Percentiles rank a stretch among this genome's conserved stretches.
These are phyloP conservation scores for Anguilla megastoma DNA, from an alignment of 2,797 vertebrate species.

Conservation along the genomic window DNA sequence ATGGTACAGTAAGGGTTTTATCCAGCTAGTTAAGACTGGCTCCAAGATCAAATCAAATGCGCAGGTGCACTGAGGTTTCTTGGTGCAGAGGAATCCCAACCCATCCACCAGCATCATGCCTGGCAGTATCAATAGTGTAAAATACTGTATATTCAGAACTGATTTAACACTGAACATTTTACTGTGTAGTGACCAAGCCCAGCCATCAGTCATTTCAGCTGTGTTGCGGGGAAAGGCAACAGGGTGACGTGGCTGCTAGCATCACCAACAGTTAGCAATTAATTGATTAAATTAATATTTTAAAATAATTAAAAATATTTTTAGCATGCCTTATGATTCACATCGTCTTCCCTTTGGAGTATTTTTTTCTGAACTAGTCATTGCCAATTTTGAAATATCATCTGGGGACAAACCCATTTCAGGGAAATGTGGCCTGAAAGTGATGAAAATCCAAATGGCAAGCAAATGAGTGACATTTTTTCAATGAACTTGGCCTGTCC, in stretches of 20 bases:
- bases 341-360: neutral
- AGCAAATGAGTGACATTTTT: slow-evolving; percentile 1
- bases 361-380: neutral
- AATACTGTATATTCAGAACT: neutral
- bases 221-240: neutral
- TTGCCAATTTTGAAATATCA: neutral
- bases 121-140: neutral
- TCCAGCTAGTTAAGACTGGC: neutral
- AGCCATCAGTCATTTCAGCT: neutral
- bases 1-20: too few species aligned
- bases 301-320: neutral
- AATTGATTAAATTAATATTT: neutral
- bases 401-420: neutral
- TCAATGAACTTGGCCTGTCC: neutral
- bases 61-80: neutral
- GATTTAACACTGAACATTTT: neutral
- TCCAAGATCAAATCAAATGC: neutral
- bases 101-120: neutral
- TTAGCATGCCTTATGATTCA: neutral
- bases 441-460: neutral
- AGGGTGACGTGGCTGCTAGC: neutral
- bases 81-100: too few species aligned
- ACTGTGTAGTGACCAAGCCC: neutral
- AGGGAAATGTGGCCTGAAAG: neutral
- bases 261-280: neutral